Evolutionary conservation across 2,797 vertebrate species (phyloP).

Genomic region (Schizopygopsis malacanthus): DNA sequence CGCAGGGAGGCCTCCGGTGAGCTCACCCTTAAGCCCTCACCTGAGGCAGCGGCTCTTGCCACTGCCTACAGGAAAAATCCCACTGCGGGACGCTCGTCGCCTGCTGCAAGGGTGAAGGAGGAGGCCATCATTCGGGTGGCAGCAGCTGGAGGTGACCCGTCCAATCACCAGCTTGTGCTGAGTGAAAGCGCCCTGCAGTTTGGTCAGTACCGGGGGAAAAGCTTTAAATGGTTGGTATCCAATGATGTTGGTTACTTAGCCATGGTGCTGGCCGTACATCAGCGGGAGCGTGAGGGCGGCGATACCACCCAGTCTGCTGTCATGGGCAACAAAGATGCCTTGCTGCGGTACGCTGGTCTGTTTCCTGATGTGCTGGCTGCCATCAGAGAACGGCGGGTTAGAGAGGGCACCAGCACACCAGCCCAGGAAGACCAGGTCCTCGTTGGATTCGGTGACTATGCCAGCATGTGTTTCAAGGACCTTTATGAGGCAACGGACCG

Average conservation of each 20-base stretch:
- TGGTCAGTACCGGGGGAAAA: slow-evolving; percentile 5
- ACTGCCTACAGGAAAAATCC: neutral
- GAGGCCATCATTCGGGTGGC: neutral
- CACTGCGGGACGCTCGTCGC: neutral
- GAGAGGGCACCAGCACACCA: no score
- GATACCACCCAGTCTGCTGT: neutral
- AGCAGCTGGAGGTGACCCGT: neutral
- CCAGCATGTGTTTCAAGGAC: neutral
- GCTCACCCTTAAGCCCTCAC: neutral
- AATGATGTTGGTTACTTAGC: neutral
- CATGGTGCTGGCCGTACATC: slow-evolving; percentile 4
- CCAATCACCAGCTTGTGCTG: neutral
- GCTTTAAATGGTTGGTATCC: slow-evolving; percentile 3
- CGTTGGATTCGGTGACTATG: neutral
- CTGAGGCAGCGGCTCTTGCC: neutral
- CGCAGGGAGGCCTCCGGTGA: neutral
- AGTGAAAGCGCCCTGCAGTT: neutral
- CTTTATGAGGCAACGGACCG: neutral
- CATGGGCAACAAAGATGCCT: slow-evolving; percentile 11
- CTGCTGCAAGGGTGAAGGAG: neutral
- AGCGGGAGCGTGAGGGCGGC: neutral
- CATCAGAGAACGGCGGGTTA: neutral
- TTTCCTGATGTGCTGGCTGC: neutral
- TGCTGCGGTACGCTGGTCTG: neutral
- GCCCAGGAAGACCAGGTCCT: neutral